Percentiles rank a stretch among this genome's conserved stretches.
Conservation (phyloP, 1,140 invertebrate genomes). For the Drosophila pallidifrons region DNA sequence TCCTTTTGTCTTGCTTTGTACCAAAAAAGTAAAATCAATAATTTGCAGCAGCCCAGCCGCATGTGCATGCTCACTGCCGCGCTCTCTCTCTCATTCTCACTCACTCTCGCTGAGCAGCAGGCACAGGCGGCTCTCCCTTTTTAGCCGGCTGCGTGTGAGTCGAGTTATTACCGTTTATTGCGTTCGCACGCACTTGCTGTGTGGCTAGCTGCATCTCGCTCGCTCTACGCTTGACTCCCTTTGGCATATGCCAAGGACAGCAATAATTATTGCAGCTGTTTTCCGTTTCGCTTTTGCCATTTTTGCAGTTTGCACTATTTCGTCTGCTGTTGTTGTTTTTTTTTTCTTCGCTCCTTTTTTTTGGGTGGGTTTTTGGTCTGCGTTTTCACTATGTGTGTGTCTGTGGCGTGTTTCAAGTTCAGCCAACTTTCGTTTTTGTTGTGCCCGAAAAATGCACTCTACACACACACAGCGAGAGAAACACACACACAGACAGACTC, state of each 20-base stretch:
- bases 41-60: slow-evolving; percentile 63
- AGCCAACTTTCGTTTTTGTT: slow-evolving; percentile 82
- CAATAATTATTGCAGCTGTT: slow-evolving; percentile 65
- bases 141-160: not conserved
- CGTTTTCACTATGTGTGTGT: not conserved
- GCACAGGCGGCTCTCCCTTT: not conserved
- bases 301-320: slow-evolving; percentile 66
- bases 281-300: slow-evolving; percentile 24
- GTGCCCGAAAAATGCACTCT: slow-evolving; percentile 61
- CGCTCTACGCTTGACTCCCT: slow-evolving; percentile 8
- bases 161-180: slow-evolving; percentile 43
- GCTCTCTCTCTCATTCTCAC: not conserved
- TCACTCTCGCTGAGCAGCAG: not conserved
- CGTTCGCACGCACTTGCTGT: slow-evolving; percentile 43
- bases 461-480: not conserved
- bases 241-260: slow-evolving; percentile 56
- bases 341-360: slow-evolving; percentile 3
- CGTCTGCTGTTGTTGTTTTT: slow-evolving; percentile 6
- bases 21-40: slow-evolving; percentile 67
- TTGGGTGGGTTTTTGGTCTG: slow-evolving; percentile 36
- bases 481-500: not conserved
- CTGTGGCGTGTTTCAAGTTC: slow-evolving; percentile 64
- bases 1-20: slow-evolving; percentile 40
- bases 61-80: slow-evolving; percentile 25
- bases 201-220: slow-evolving; percentile 1